Conservation (phyloP, 2,113 vertebrate species). For the Candoia aspera region DNA sequence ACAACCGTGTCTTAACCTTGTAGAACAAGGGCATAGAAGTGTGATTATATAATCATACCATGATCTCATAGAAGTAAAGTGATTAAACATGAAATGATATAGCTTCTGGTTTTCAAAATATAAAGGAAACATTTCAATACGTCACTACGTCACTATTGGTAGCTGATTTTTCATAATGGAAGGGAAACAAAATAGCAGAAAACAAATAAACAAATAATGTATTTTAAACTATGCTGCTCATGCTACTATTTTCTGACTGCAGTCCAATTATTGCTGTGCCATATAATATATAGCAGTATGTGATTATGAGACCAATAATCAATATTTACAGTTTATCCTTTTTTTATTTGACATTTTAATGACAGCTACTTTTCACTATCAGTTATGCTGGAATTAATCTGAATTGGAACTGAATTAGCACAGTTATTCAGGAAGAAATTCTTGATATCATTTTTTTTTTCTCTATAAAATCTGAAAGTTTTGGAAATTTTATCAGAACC, state of each 20-base stretch:
- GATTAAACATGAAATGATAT: constrained; percentile 58
- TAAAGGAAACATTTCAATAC: background rate
- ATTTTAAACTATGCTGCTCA: too few species aligned
- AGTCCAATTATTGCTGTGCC: background rate
- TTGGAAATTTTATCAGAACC: background rate
- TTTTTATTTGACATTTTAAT: background rate
- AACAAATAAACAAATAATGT: background rate
- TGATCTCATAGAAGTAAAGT: constrained; percentile 50
- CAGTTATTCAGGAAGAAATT: background rate
- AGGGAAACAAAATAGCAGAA: background rate
- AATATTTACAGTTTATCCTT: background rate
- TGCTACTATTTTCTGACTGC: background rate
- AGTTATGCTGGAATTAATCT: background rate
- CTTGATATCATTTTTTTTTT: background rate
- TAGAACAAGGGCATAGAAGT: constrained; percentile 43
- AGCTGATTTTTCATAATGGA: background rate
- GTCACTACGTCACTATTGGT: background rate
- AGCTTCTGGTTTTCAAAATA: constrained; percentile 24
- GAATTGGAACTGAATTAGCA: background rate
- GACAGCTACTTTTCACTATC: background rate
- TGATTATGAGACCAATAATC: background rate
- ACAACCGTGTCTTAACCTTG: constrained; percentile 54
- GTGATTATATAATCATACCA: constrained; percentile 45
- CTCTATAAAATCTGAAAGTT: background rate
- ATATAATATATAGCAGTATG: background rate